Evolutionary conservation across 2,888 invertebrate species (phyloP), one percentile per base, ranked within the genome.

Genomic region (Drosophila nr. perissopoda): DNA sequence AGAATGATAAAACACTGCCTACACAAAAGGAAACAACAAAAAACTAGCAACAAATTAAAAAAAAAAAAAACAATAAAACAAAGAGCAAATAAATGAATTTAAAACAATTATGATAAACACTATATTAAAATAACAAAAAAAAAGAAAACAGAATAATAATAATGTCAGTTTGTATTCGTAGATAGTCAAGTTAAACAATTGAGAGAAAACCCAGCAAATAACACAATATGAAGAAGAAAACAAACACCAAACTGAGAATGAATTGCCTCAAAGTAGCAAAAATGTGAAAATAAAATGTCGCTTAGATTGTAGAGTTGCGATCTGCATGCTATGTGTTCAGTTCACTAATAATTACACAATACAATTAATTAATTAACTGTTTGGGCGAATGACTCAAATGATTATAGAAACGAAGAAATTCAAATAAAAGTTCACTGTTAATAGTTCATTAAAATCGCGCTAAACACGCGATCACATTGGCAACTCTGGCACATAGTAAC

Each of bases 1-100:
- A 77, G 70, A 80, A 79, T 69, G 77, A 83, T 73, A 70, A 76
- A 88, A 82, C 85, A 84, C 84, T 84, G 84, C 84, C 84, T 88
- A 87, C 65, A 82, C 73, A 63, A 45, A 78, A 71, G 31, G 54
- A 69, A 69, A 60, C 45, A 68, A 76, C 57, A 69, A 62, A 34
- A 63, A 83, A 88, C 87, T 85, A 85, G 85, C 76, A 85, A 89
- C 85, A 85, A 85, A 85, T 87, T 85, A 72, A 71, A 72, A 87
- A 8, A 5, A 21, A 68, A 62, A 16, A 7, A 54, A 21, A 31
- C 85, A 86, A 87, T 76, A 85, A 88, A 85, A 88, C 69, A 82
- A 84, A 86, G 69, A 78, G 83, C 83, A 84, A 84, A 71, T 87
- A 81, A 83, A 88, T 83, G 89, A 85, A 88, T 85, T 88, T 85